These are phyloP conservation scores for Saccostrea echinata DNA, from an alignment of 1,140 invertebrate species.

Conservation along the genomic window DNA sequence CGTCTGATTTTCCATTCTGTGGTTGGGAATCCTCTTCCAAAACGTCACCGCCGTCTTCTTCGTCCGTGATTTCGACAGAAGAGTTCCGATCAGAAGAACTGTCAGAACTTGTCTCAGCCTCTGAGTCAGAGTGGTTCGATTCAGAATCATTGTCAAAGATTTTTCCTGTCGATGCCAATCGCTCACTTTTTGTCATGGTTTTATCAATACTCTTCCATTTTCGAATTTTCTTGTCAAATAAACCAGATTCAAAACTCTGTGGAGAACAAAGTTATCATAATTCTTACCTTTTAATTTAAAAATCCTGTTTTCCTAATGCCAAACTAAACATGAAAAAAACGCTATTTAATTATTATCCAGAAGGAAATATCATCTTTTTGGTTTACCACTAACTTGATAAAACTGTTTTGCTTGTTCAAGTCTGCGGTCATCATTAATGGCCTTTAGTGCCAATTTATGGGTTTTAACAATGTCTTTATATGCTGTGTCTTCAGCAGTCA, in stretches of 20 bases:
- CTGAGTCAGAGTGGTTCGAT: not conserved
- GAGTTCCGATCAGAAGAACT: not conserved
- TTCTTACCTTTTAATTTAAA: not conserved
- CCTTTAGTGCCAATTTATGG: not conserved
- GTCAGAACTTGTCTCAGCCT: not conserved
- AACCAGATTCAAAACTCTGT: not conserved
- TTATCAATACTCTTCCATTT: not conserved
- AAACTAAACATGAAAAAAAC: too few species aligned
- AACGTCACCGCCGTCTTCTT: not conserved
- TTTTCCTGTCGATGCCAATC: constrained; percentile 10
- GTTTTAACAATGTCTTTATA: not conserved
- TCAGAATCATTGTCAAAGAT: not conserved
- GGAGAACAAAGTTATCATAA: not conserved
- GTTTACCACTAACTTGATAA: not conserved
- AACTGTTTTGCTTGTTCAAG: not conserved
- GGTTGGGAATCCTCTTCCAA: too few species aligned
- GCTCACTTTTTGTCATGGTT: constrained; percentile 19
- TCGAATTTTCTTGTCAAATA: not conserved
- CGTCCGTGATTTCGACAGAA: not conserved
- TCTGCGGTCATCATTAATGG: not conserved
- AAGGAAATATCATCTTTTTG: not conserved
- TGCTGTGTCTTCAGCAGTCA: not conserved
- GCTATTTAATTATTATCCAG: too few species aligned
- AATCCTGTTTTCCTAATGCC: too few species aligned
- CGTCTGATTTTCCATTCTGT: not conserved